Evolutionary conservation across 2,797 vertebrate species (phyloP).

Genomic region (Falco peregrinus): DNA sequence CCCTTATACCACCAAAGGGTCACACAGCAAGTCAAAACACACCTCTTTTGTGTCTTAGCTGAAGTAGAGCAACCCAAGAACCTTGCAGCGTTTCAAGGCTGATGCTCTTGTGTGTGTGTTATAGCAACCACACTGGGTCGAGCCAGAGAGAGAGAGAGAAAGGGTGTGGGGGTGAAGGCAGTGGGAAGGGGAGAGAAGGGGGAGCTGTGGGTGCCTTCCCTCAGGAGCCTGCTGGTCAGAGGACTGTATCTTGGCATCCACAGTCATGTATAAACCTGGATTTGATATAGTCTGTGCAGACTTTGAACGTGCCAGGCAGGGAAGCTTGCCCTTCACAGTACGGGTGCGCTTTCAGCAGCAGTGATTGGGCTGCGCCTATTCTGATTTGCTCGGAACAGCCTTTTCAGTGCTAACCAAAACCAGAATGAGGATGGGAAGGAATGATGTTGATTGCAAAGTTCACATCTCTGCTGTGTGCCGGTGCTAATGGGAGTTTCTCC

Average conservation of each 20-base stretch:
- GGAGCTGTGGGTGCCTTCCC: background rate
- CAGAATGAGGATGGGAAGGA: background rate
- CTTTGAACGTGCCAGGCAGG: constrained; percentile 30
- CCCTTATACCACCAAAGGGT: background rate
- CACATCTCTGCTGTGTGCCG: background rate
- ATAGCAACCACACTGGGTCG: background rate
- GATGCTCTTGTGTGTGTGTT: background rate
- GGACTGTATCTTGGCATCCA: background rate
- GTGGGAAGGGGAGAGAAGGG: background rate
- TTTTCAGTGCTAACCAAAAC: constrained; percentile 22
- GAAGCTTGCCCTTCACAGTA: constrained; percentile 53
- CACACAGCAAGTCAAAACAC: background rate
- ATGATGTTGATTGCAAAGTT: constrained; percentile 30
- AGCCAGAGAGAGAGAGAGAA: background rate
- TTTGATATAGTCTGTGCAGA: background rate
- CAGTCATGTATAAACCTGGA: background rate
- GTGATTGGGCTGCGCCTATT: background rate
- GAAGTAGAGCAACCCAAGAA: constrained; percentile 27
- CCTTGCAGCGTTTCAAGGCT: background rate
- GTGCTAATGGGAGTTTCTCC: constrained; percentile 31
- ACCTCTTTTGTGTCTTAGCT: background rate
- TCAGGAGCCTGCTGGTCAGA: background rate
- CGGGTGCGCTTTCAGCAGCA: background rate
- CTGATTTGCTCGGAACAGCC: constrained; percentile 13
- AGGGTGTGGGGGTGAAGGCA: background rate